Conservation (phyloP, 2,113 vertebrate genomes). For the Callorhinus ursinus region DNA sequence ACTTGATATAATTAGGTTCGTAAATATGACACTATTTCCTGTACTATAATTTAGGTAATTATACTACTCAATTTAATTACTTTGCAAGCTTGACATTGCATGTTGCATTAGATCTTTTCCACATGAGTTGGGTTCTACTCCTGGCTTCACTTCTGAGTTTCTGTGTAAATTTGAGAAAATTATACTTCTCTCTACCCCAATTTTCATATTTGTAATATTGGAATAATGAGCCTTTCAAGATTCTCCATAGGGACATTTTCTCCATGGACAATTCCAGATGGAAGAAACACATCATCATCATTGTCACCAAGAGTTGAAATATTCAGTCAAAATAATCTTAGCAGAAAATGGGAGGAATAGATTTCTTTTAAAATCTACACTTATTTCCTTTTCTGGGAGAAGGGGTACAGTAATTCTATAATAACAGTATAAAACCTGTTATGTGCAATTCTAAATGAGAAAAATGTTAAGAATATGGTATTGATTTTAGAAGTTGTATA, state of each 20-base stretch:
- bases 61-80: constrained; percentile 70
- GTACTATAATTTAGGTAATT: constrained; percentile 67
- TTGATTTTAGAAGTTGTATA: background rate
- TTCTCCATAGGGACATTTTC: constrained; percentile 57
- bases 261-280: constrained; percentile 59
- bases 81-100: constrained; percentile 51
- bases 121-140: constrained; percentile 59
- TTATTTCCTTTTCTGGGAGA: constrained; percentile 45
- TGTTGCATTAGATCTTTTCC: constrained; percentile 68
- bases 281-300: constrained; percentile 50
- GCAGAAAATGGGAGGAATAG: background rate
- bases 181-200: constrained; percentile 65
- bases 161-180: constrained; percentile 75
- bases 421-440: background rate
- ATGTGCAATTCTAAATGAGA: background rate
- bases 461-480: constrained; percentile 24
- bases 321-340: constrained; percentile 54
- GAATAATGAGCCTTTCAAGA: constrained; percentile 61
- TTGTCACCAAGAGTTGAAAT: constrained; percentile 50
- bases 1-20: constrained; percentile 63
- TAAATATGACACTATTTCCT: constrained; percentile 73
- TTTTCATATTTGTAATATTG: constrained; percentile 72
- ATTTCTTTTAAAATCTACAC: constrained; percentile 44
- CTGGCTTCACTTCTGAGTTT: constrained; percentile 60
- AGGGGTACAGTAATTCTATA: background rate